Evolutionary conservation across 2,113 vertebrate genomes (phyloP).

Genomic region (Ceyx cyanopectus): DNA sequence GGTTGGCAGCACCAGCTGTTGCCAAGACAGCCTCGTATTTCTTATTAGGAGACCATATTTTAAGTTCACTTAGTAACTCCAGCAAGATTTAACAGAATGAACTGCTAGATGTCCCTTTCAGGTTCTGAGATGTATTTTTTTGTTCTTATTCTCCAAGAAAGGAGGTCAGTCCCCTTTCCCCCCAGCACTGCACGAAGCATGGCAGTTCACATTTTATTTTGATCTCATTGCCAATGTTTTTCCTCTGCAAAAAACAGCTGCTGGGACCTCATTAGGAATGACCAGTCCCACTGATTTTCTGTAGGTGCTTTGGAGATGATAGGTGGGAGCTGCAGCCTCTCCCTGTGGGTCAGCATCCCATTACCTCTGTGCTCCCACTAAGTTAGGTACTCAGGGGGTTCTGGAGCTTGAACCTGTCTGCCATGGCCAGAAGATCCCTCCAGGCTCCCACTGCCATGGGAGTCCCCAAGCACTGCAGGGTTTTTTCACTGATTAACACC

Average conservation of each 20-base stretch:
- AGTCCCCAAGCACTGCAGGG: background rate
- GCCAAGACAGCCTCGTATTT: background rate
- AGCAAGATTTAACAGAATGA: background rate
- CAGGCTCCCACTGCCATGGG: background rate
- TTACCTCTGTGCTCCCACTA: background rate
- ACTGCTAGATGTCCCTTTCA: background rate
- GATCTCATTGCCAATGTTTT: background rate
- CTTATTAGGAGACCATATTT: background rate
- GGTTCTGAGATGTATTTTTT: background rate
- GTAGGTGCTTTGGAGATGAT: background rate
- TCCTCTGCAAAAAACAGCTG: background rate
- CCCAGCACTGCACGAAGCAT: background rate
- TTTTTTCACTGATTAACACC: background rate
- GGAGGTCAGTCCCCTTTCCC: background rate
- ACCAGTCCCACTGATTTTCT: background rate
- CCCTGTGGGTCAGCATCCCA: background rate
- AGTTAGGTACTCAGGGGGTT: accelerated
- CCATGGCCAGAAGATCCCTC: background rate
- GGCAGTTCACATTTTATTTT: background rate
- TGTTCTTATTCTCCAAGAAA: background rate
- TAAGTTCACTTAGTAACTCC: background rate
- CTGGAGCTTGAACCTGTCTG: background rate
- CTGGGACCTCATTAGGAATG: background rate
- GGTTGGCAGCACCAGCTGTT: background rate
- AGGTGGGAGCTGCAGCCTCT: background rate